phyloP scores from a whole-genome alignment of 2,888 invertebrate species.

The Drosophila testacea region DNA sequence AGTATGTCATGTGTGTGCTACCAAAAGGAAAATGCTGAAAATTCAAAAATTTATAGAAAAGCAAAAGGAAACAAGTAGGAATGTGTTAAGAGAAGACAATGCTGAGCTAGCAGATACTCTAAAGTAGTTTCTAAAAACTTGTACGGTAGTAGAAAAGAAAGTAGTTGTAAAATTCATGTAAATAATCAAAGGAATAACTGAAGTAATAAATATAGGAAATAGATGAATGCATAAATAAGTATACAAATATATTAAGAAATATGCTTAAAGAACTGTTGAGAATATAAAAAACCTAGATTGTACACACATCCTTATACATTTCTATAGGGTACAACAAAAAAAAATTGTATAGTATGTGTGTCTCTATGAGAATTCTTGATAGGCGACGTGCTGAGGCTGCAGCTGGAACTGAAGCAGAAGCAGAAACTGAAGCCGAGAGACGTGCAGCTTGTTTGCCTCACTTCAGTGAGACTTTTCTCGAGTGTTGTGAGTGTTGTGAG shows the following conservation, averaged over 20 bases:
- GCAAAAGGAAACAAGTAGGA: constrained; percentile 43
- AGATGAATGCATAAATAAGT: too few relatives aligned
- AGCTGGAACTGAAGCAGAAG: constrained; percentile 21
- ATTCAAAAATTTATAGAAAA: constrained; percentile 70
- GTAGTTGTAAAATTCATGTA: too few relatives aligned
- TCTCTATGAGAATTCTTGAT: constrained; percentile 60
- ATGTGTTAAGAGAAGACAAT: constrained; percentile 2
- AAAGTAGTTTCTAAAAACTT: too few relatives aligned
- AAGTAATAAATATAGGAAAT: too few relatives aligned
- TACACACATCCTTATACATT: background rate
- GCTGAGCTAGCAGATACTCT: background rate
- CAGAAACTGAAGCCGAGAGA: constrained; percentile 31
- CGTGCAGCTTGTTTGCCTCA: constrained; percentile 61
- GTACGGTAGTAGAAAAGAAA: too few relatives aligned
- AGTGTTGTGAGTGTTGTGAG: constrained; percentile 25
- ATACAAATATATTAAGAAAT: too few relatives aligned
- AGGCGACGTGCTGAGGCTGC: constrained; percentile 54
- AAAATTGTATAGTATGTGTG: constrained; percentile 30
- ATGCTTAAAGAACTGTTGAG: too few relatives aligned
- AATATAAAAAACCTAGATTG: background rate
- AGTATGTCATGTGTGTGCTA: constrained; percentile 49
- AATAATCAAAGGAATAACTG: too few relatives aligned
- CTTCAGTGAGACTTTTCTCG: constrained; percentile 31
- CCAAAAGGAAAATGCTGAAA: constrained; percentile 49
- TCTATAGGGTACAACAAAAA: constrained; percentile 18